Evolutionary conservation across 2,888 invertebrate species (phyloP).

Genomic region (Helicoverpa assulta): DNA sequence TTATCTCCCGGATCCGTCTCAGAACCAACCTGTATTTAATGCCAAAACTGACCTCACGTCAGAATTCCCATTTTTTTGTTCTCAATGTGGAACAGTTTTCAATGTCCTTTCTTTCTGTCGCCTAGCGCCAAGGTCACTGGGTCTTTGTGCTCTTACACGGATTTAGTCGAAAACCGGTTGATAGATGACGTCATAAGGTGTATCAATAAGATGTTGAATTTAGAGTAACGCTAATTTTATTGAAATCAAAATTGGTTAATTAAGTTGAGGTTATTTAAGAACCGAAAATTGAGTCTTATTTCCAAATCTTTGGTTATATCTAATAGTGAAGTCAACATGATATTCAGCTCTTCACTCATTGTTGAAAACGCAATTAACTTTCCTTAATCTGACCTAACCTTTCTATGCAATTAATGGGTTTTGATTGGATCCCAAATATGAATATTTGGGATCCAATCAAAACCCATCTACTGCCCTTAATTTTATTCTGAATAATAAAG

Average conservation of each 20-base stretch:
- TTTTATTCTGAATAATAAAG: background rate
- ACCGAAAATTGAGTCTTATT: too few relatives aligned
- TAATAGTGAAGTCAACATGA: too few relatives aligned
- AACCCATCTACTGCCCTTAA: background rate
- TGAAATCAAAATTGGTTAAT: background rate
- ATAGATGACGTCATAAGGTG: constrained; percentile 47
- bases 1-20: constrained; percentile 26
- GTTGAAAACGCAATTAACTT: too few relatives aligned
- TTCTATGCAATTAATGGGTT: too few relatives aligned
- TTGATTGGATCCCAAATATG: too few relatives aligned
- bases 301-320: too few relatives aligned
- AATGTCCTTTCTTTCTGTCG: constrained; percentile 50
- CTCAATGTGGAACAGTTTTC: constrained; percentile 19
- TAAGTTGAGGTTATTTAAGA: too few relatives aligned
- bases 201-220: constrained; percentile 37
- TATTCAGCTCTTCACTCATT: too few relatives aligned
- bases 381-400: too few relatives aligned
- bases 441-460: background rate
- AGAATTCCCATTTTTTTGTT: constrained; percentile 46
- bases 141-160: constrained; percentile 53
- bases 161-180: constrained; percentile 48
- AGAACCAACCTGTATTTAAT: constrained; percentile 7
- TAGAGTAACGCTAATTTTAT: constrained; percentile 18
- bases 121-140: constrained; percentile 50
- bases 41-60: constrained; percentile 12